phyloP scores from a whole-genome alignment of 2,797 vertebrate species.

The Poliocrania exsul region DNA sequence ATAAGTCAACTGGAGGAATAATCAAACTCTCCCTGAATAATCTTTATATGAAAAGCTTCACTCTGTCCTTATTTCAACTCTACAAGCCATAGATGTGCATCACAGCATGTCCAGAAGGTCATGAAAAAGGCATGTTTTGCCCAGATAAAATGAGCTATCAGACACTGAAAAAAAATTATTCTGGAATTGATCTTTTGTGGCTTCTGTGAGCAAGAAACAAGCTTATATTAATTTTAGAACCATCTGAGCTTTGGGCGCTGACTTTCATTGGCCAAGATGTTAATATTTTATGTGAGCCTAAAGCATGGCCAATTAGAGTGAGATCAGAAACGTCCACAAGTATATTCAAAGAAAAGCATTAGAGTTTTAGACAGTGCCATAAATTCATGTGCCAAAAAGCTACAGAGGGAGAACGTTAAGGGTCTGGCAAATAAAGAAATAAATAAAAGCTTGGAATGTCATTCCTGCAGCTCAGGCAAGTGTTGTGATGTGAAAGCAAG shows the following conservation, averaged over 20 bases:
- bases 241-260: slow-evolving; percentile 63
- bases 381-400: slow-evolving; percentile 47
- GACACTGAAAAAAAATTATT: not conserved
- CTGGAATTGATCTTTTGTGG: slow-evolving; percentile 63
- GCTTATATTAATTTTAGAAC: slow-evolving; percentile 68
- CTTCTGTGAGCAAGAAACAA: slow-evolving; percentile 60
- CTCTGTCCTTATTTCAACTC: slow-evolving; percentile 42
- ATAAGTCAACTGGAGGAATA: not conserved
- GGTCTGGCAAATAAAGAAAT: slow-evolving; percentile 52
- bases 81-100: not conserved
- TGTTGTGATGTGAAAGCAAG: not conserved
- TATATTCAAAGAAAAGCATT: slow-evolving; percentile 66
- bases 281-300: slow-evolving; percentile 75
- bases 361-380: slow-evolving; percentile 54
- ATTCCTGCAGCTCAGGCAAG: not conserved
- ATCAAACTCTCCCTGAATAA: not conserved
- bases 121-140: not conserved
- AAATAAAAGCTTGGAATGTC: slow-evolving; percentile 36
- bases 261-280: slow-evolving; percentile 65
- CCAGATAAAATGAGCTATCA: slow-evolving; percentile 37
- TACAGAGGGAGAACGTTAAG: slow-evolving; percentile 16
- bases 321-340: slow-evolving; percentile 71
- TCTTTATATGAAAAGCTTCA: not conserved
- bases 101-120: slow-evolving; percentile 19
- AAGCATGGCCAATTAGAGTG: slow-evolving; percentile 72